Base-by-base conservation (phyloP, 1,140 invertebrate species). In the Platyscapa corneri region DNA sequence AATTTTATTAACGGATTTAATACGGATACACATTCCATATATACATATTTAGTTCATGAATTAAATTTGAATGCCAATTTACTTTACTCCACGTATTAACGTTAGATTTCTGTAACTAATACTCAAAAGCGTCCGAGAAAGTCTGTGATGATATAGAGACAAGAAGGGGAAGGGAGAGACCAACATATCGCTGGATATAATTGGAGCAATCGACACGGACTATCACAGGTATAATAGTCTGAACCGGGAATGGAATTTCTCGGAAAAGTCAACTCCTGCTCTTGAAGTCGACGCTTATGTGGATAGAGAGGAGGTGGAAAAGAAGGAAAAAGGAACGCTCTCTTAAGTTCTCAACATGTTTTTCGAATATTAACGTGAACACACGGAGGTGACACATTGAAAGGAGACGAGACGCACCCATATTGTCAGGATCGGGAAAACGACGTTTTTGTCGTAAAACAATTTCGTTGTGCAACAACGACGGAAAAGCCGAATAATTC, bases 151-250 rank as follows among this genome's bases (percentile, higher is more conserved):
- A 6, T 7, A 53, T 2, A 20, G 30, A 37, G 10, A 1, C 3
- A 23, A 37, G 34, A 42, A n/a, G 27, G 10, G 3, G 5, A 14
- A n/a, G 64, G 60, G 70, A 34, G 49, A 27, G 2, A 37, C 37
- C 79, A 32, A 34, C 5, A 53, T 34, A 82, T 82, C 80, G 32
- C 7, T 49, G 67, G 80, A 72, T 60, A 74, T 82, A 82, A 82
- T 74, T 82, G 80, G 80, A 82, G 70, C 70, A 34, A 82, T 74
- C 30, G 67, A 46, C 53, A 53, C n/a, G 42, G 32, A 27, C 30
- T 67, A 30, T 42, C 64, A 34, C 32, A 46, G 60, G 16, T 81
- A 81, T 49, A 81, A 81, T 81, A 70, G 23, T 32, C 32, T 0
- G 18, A 67, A 37, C 30, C 27, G 34, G 37, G 6, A 65, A 46